Conservation (phyloP, 2,797 vertebrate species). For the Darevskia mixta region DNA sequence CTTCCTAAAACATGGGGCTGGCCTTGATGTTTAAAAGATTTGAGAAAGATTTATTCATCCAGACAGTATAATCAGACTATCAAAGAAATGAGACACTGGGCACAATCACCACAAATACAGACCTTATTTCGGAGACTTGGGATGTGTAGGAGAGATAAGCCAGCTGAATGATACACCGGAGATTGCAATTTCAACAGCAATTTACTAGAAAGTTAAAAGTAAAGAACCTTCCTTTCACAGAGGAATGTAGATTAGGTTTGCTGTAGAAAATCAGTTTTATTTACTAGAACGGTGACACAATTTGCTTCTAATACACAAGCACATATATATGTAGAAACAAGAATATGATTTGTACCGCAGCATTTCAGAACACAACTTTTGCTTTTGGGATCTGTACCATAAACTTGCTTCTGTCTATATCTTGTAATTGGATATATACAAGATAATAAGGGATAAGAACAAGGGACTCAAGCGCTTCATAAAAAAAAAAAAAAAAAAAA, state of each 20-base stretch:
- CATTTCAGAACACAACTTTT: conserved; percentile 38
- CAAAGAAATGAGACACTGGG: conserved; percentile 30
- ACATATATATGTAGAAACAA: not conserved
- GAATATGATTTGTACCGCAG: conserved; percentile 32
- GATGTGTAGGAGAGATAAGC: conserved; percentile 23
- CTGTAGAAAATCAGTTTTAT: conserved; percentile 46
- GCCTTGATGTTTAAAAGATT: conserved; percentile 32
- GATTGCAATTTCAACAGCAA: conserved; percentile 42
- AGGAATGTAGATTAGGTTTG: conserved; percentile 23
- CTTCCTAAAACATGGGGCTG: conserved; percentile 28
- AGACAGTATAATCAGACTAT: conserved; percentile 42
- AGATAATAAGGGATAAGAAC: not conserved
- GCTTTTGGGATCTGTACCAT: conserved; percentile 16
- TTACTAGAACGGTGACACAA: conserved; percentile 41
- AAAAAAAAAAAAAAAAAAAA: no score
- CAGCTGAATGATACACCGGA: conserved; percentile 14
- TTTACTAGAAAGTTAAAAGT: conserved; percentile 38
- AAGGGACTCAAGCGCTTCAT: not conserved
- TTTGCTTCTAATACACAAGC: conserved; percentile 46
- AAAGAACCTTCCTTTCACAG: conserved; percentile 13
- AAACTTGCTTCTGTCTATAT: conserved; percentile 17
- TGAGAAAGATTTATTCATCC: conserved; percentile 39
- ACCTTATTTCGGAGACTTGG: conserved; percentile 36
- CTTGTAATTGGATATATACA: conserved; percentile 16
- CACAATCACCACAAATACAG: conserved; percentile 34